phyloP scores from a whole-genome alignment of 2,797 vertebrate species.

The Macropodus opercularis region DNA sequence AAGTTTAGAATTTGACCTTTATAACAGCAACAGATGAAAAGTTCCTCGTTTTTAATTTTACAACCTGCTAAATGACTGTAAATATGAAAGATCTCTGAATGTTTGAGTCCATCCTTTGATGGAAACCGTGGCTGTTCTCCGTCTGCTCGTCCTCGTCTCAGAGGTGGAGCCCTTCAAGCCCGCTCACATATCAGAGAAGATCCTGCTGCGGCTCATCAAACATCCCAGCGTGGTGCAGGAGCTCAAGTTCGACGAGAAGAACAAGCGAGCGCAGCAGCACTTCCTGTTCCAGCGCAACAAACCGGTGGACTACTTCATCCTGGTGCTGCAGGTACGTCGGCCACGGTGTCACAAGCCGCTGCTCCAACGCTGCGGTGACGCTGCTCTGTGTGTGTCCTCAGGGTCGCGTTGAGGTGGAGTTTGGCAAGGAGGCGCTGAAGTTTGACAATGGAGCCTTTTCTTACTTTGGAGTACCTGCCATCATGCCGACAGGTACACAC shows the following conservation, averaged over 20 bases:
- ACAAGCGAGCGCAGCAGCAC: constrained; percentile 87
- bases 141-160: constrained; percentile 44
- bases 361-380: too few species aligned
- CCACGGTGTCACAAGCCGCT: too few species aligned
- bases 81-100: too few species aligned
- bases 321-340: constrained; percentile 89
- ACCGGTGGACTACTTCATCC: constrained; percentile 91
- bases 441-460: constrained; percentile 97
- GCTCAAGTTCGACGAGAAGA: constrained; percentile 90
- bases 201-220: constrained; percentile 90
- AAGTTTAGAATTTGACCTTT: too few species aligned
- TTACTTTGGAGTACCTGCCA: constrained; percentile 93
- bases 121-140: too few species aligned
- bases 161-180: constrained; percentile 94
- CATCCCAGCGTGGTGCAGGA: constrained; percentile 93
- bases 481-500: constrained; percentile 88
- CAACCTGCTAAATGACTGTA: too few species aligned
- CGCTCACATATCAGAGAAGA: constrained; percentile 92
- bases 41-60: too few species aligned
- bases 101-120: too few species aligned
- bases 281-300: constrained; percentile 93
- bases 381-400: constrained; percentile 65
- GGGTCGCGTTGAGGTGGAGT: constrained; percentile 96
- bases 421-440: constrained; percentile 93
- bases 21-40: too few species aligned